phyloP scores from a whole-genome alignment of 2,797 vertebrate species.

The Avahi laniger region DNA sequence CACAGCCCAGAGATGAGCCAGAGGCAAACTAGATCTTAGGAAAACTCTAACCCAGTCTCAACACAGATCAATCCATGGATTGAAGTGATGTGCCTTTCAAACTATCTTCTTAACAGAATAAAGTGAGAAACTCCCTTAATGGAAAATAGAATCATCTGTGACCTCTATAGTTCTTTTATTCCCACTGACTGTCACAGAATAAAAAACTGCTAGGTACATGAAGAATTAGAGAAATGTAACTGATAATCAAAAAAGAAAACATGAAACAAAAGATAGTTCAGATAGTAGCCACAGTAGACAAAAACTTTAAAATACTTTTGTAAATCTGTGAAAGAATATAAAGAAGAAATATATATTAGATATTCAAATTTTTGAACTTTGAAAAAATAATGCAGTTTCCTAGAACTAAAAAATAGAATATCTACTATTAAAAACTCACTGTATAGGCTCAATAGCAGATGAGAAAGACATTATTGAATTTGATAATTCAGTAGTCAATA shows the following conservation, averaged over 20 bases:
- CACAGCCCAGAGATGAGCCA: not conserved
- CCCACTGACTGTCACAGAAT: not conserved
- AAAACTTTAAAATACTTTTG: not conserved
- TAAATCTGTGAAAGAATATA: not conserved
- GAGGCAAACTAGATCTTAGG: not conserved
- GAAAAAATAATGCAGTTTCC: not conserved
- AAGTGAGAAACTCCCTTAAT: not conserved
- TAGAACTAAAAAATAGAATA: not conserved
- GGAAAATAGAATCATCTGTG: not conserved
- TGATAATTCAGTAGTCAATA: not conserved
- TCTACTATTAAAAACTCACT: not conserved
- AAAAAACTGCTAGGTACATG: not conserved
- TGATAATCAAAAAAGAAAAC: not conserved
- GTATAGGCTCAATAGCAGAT: not conserved
- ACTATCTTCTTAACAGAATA: not conserved
- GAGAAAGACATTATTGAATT: not conserved
- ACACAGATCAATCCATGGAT: not conserved
- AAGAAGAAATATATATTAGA: not conserved
- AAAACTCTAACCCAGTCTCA: not conserved
- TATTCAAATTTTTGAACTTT: not conserved
- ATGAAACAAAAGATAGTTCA: not conserved
- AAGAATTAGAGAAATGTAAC: not conserved
- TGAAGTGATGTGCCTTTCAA: not conserved
- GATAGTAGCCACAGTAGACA: not conserved
- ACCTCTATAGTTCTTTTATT: not conserved